phyloP scores from a whole-genome alignment of 2,797 vertebrate genomes.

The Salarias fasciatus region DNA sequence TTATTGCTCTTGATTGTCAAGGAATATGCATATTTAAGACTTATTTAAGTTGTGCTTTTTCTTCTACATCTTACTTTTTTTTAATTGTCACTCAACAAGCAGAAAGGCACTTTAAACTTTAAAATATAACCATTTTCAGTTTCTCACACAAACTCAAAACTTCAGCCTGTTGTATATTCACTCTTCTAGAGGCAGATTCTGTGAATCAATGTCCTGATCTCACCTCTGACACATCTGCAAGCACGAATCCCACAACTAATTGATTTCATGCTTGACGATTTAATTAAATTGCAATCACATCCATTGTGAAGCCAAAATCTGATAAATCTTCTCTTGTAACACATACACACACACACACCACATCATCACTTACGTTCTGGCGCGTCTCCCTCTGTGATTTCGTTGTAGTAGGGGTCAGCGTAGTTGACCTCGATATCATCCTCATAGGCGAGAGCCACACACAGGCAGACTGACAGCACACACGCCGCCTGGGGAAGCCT shows the following conservation, averaged over 20 bases:
- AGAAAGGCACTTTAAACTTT: too few relatives aligned
- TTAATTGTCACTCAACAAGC: too few relatives aligned
- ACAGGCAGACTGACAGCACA: conserved; percentile 66
- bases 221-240: conserved; percentile 16
- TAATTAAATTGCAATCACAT: not conserved
- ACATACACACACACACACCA: conserved; percentile 1
- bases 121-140: too few relatives aligned
- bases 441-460: conserved; percentile 79
- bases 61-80: too few relatives aligned
- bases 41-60: too few relatives aligned
- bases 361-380: conserved; percentile 72
- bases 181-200: not conserved
- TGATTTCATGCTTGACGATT: conserved; percentile 15
- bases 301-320: conserved; percentile 7
- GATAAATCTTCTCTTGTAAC: conserved; percentile 2
- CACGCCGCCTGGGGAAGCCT: conserved; percentile 60
- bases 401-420: conserved; percentile 71
- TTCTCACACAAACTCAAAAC: too few relatives aligned
- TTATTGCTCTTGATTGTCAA: too few relatives aligned
- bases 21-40: too few relatives aligned
- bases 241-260: too few relatives aligned
- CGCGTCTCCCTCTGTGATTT: conserved; percentile 66
- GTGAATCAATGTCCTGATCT: conserved; percentile 21
- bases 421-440: conserved; percentile 72
- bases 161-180: not conserved